phyloP scores from a whole-genome alignment of 2,797 vertebrate genomes.

The Lepilemur septentrionalis region DNA sequence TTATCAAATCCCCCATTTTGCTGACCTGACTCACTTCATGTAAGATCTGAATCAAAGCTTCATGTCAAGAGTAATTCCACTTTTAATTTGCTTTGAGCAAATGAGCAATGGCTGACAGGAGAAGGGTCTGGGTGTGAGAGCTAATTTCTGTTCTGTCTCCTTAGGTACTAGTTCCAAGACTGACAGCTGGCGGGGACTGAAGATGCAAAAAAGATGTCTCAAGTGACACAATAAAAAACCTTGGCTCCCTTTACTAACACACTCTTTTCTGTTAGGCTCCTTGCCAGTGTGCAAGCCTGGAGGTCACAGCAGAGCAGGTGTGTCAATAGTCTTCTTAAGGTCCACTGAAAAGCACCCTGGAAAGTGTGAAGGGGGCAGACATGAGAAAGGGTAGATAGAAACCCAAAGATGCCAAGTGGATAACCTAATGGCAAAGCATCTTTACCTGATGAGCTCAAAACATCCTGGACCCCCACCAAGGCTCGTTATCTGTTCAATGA shows the following conservation, averaged over 20 bases:
- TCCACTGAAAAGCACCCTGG: neutral
- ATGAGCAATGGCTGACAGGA: neutral
- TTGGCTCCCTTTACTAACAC: neutral
- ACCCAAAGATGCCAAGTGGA: neutral
- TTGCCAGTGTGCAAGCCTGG: neutral
- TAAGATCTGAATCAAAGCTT: neutral
- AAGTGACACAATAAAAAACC: neutral
- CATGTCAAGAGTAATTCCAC: neutral
- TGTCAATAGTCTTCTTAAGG: neutral
- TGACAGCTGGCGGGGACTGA: neutral
- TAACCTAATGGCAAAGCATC: neutral
- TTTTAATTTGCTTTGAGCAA: neutral
- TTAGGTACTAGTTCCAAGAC: neutral
- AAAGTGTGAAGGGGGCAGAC: neutral
- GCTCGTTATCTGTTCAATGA: neutral
- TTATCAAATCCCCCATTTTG: neutral
- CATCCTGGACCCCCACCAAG: neutral
- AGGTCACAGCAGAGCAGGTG: neutral
- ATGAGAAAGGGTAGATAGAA: neutral
- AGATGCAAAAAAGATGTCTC: neutral
- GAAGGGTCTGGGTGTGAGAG: neutral
- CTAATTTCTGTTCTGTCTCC: constrained; percentile 3
- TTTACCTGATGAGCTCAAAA: neutral
- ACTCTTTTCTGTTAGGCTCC: neutral
- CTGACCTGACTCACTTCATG: neutral